Conservation (phyloP, 2,113 vertebrate genomes). For the Hyperopisus bebe region DNA sequence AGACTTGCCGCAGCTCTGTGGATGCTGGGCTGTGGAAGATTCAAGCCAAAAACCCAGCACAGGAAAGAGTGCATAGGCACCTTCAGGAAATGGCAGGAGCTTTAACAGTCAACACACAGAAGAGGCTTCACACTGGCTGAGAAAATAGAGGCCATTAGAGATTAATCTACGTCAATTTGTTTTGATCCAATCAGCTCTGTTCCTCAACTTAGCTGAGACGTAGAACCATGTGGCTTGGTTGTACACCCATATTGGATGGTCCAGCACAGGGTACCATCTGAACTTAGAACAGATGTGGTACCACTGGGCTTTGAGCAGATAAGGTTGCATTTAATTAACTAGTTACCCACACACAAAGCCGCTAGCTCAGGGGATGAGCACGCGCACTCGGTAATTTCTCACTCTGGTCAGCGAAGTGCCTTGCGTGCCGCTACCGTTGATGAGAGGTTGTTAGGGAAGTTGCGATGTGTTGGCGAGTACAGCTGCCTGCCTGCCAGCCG, state of each 20-base stretch:
- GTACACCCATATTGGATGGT: not conserved
- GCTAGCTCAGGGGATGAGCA: not conserved
- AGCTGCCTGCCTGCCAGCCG: not conserved
- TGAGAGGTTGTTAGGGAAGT: constrained; percentile 5
- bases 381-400: not conserved
- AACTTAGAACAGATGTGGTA: not conserved
- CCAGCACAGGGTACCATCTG: not conserved
- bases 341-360: not conserved
- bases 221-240: not conserved
- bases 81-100: not conserved
- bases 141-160: not conserved
- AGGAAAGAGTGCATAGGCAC: not conserved
- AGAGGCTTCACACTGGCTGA: not conserved
- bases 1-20: not conserved
- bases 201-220: not conserved
- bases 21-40: not conserved
- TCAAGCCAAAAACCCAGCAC: not conserved
- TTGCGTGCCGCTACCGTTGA: not conserved
- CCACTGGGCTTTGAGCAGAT: constrained; percentile 2
- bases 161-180: not conserved
- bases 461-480: not conserved
- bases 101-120: not conserved
- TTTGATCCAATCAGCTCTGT: not conserved
- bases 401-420: not conserved
- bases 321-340: not conserved